phyloP scores from a whole-genome alignment of 2,113 vertebrate species.

The Heterotilapia buettikoferi region DNA sequence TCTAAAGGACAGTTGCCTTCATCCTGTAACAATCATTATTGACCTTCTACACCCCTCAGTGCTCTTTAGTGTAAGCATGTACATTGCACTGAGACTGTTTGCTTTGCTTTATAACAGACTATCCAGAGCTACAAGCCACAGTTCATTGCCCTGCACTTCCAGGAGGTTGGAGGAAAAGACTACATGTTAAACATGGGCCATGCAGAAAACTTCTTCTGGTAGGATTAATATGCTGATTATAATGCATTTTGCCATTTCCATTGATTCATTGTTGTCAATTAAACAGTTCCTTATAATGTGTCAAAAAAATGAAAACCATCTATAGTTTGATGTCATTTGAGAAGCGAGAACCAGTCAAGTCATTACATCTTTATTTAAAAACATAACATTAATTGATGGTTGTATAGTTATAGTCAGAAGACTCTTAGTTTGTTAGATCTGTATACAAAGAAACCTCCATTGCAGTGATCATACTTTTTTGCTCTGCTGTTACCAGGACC shows the following conservation, averaged over 20 bases:
- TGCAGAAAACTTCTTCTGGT: slow-evolving; percentile 71
- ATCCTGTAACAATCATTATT: background rate
- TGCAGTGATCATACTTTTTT: background rate
- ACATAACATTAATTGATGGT: background rate
- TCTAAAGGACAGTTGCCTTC: background rate
- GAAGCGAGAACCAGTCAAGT: background rate
- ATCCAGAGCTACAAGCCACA: slow-evolving; percentile 64
- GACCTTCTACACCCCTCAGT: background rate
- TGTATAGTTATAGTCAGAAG: background rate
- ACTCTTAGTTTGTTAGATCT: background rate
- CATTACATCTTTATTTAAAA: background rate
- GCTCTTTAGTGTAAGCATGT: background rate
- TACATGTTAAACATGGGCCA: slow-evolving; percentile 73
- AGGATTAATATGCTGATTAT: background rate
- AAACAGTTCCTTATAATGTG: background rate
- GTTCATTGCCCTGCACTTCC: slow-evolving; percentile 77
- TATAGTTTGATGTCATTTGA: background rate
- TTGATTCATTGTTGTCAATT: background rate
- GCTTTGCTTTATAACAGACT: slow-evolving; percentile 46
- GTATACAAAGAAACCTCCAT: background rate
- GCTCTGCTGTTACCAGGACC: slow-evolving; percentile 41
- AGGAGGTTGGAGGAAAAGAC: slow-evolving; percentile 80
- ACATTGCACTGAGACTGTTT: background rate
- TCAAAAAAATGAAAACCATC: background rate
- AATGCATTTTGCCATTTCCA: background rate